Conservation (phyloP, 2,797 vertebrate genomes). For the Syngnathus acus region DNA sequence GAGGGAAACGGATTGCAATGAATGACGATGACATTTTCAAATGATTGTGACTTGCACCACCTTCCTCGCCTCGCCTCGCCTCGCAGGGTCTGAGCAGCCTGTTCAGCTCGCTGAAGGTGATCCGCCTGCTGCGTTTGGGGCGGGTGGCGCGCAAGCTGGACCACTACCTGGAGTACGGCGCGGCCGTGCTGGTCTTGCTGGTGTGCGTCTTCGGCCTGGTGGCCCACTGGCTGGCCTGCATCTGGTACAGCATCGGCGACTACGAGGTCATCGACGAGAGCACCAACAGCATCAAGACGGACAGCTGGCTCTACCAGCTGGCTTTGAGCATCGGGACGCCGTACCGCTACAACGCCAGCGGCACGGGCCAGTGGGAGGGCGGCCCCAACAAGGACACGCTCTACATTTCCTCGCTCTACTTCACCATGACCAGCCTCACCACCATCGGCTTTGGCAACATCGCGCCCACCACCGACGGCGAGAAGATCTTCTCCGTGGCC, state of each 20-base stretch:
- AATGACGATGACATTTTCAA: too few species aligned
- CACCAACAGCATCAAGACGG: constrained; percentile 88
- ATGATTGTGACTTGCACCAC: background rate
- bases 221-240: constrained; percentile 96
- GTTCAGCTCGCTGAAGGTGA: constrained; percentile 95
- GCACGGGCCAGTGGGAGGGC: constrained; percentile 90
- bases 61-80: background rate
- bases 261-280: constrained; percentile 89
- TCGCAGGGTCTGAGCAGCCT: constrained; percentile 90
- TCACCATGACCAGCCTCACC: constrained; percentile 99
- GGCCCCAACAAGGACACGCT: constrained; percentile 93
- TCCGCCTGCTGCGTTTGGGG: constrained; percentile 86
- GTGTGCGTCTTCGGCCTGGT: constrained; percentile 94
- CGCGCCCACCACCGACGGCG: constrained; percentile 90
- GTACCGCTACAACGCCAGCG: constrained; percentile 86
- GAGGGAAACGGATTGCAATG: constrained; percentile 15
- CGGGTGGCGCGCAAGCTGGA: constrained; percentile 93
- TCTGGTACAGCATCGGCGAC: constrained; percentile 98
- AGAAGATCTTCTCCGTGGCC: constrained; percentile 96
- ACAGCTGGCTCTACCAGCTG: constrained; percentile 96
- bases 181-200: constrained; percentile 87
- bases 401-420: constrained; percentile 96
- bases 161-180: constrained; percentile 94
- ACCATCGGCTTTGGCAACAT: constrained; percentile 98
- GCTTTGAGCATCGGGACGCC: constrained; percentile 87